phyloP scores from a whole-genome alignment of 2,888 invertebrate genomes.

The Drosophila lacicola region DNA sequence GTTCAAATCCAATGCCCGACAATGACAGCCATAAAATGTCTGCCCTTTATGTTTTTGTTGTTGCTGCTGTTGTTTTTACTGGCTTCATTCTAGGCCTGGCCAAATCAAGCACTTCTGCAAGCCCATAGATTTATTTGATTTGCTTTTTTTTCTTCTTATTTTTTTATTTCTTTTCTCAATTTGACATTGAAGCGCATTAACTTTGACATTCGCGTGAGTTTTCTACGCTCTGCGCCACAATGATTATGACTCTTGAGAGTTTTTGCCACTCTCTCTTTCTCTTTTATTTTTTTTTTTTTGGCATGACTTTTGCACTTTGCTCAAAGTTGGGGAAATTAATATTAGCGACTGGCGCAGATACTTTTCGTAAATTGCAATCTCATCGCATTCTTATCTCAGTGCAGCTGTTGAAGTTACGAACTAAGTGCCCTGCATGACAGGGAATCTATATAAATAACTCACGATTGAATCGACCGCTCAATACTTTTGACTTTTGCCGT shows the following conservation, averaged over 20 bases:
- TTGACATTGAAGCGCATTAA: slow-evolving; percentile 72
- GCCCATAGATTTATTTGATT: slow-evolving; percentile 34
- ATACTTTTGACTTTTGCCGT: slow-evolving; percentile 10
- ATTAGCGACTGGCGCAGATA: slow-evolving; percentile 49
- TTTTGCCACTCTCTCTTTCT: slow-evolving; percentile 7
- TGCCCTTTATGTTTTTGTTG: slow-evolving; percentile 1
- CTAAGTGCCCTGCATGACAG: slow-evolving; percentile 68
- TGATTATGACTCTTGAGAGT: slow-evolving; percentile 70
- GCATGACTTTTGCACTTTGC: slow-evolving; percentile 76
- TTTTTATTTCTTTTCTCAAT: slow-evolving; percentile 25
- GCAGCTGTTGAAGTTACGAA: slow-evolving; percentile 55
- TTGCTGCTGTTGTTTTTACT: slow-evolving; percentile 25
- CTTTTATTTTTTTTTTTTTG: slow-evolving; percentile 1
- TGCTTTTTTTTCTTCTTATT: slow-evolving; percentile 14
- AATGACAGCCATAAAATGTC: slow-evolving; percentile 75
- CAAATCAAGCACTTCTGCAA: slow-evolving; percentile 49
- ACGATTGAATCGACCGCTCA: slow-evolving; percentile 34
- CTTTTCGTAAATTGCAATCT: slow-evolving; percentile 59
- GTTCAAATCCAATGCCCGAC: slow-evolving; percentile 44
- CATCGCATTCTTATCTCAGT: slow-evolving; percentile 69
- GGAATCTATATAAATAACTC: slow-evolving; percentile 32
- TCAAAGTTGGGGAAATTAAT: slow-evolving; percentile 67
- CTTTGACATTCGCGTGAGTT: slow-evolving; percentile 67
- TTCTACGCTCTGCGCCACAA: slow-evolving; percentile 30
- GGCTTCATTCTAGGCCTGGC: slow-evolving; percentile 28